Evolutionary conservation across 2,888 invertebrate species (phyloP), one percentile per base, ranked within the genome.

Genomic region (Zonitis immaculata): DNA sequence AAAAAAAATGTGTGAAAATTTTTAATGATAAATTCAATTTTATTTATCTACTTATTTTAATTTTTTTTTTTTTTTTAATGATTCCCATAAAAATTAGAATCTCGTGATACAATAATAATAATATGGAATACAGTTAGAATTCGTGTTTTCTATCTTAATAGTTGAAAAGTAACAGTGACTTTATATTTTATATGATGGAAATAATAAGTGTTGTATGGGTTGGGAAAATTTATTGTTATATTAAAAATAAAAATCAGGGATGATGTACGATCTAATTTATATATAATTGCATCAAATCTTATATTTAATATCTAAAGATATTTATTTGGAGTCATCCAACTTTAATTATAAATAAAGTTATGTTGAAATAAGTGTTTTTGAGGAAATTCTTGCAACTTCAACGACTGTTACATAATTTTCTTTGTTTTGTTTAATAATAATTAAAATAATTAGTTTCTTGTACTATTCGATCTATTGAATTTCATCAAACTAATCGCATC

Each of bases 131-230:
- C 39, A 39, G 39, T 39, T 39, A 39, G 11, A 8, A 39, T 39
- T 32, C 39, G 18, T 18, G 39, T 20, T 39, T 35, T 16, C 7
- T 32, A 39, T 39, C 16, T 35, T 16, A 39, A 18, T 20, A n/a
- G 35, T 35, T 39, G 22, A 39, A 39, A 39, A 39, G 39, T 39
- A 39, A 39, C 39, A 39, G 39, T 39, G 39, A 28, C 28, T 28
- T 26, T 26, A 28, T 28, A 28, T 28, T 28, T 26, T 26, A 28
- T 28, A 28, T 28, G 28, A 39, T 39, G 39, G 8, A 39, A 39
- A 20, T 18, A 11, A 39, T 39, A 39, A 39, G 26, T 26, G 26
- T 26, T 26, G 5, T 26, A 8, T 26, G 6, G 6, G 5, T 26
- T n/a, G n/a, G n/a, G 16, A 18, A 18, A 9, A 39, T 39, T 18